Conservation (phyloP, 2,113 vertebrate species). For the Gnathonemus longibarbis region DNA sequence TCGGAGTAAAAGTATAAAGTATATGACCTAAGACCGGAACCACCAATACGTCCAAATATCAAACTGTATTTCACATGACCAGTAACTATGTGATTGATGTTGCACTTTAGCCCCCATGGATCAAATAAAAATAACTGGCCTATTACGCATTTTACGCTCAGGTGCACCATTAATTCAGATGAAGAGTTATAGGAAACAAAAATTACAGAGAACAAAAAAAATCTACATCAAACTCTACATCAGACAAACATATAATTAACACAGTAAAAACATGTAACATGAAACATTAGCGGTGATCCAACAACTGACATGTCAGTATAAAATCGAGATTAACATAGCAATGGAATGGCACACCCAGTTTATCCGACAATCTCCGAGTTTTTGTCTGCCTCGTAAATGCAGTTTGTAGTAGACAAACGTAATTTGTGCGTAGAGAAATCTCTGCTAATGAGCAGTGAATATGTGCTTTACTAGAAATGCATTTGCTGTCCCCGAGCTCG, state of each 20-base stretch:
- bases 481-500: neutral
- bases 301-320: neutral
- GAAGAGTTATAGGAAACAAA: neutral
- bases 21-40: neutral
- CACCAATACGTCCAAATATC: neutral
- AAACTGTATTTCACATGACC: neutral
- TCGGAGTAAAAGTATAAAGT: neutral
- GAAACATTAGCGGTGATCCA: neutral
- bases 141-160: neutral
- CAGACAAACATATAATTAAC: neutral
- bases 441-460: neutral
- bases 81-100: neutral
- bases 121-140: neutral
- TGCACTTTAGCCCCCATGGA: neutral
- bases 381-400: neutral
- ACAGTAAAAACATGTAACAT: neutral
- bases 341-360: conserved; percentile 17
- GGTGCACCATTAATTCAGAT: neutral
- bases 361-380: neutral
- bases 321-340: neutral
- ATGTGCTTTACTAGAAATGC: neutral
- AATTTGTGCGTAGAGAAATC: neutral
- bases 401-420: neutral
- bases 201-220: neutral
- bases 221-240: neutral